These are phyloP conservation scores for Magallana nippona DNA, from an alignment of 2,888 invertebrate species.

Conservation along the genomic window DNA sequence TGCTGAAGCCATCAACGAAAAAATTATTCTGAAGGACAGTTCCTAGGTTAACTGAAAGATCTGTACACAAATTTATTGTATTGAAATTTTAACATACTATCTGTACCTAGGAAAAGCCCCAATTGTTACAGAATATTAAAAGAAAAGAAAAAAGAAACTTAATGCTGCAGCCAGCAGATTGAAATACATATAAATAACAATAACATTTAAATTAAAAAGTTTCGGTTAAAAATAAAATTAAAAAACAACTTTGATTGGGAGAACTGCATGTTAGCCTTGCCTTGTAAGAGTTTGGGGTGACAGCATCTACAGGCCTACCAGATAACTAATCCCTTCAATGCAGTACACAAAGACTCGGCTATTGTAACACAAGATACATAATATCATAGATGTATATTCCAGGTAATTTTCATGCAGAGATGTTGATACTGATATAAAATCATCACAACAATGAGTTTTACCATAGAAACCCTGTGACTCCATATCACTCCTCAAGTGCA, in stretches of 20 bases:
- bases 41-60: background rate
- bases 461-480: background rate
- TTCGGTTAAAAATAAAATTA: background rate
- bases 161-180: conserved; percentile 23
- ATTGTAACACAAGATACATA: background rate
- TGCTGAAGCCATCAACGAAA: conserved; percentile 3
- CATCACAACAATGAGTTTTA: conserved; percentile 22
- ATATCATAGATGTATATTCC: background rate
- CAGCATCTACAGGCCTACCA: conserved; percentile 18
- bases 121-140: background rate
- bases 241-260: background rate
- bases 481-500: conserved; percentile 8
- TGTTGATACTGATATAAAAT: background rate
- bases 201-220: background rate
- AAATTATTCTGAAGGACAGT: background rate
- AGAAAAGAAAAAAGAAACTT: background rate
- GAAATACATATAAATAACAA: background rate
- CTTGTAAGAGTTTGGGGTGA: conserved; percentile 32
- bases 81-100: background rate
- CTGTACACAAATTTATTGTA: background rate
- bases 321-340: background rate
- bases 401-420: conserved; percentile 7
- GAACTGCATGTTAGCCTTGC: conserved; percentile 27
- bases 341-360: background rate
- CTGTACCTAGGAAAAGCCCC: too few relatives aligned